phyloP scores from a whole-genome alignment of 2,888 invertebrate genomes.

The Zelleria hepariella region DNA sequence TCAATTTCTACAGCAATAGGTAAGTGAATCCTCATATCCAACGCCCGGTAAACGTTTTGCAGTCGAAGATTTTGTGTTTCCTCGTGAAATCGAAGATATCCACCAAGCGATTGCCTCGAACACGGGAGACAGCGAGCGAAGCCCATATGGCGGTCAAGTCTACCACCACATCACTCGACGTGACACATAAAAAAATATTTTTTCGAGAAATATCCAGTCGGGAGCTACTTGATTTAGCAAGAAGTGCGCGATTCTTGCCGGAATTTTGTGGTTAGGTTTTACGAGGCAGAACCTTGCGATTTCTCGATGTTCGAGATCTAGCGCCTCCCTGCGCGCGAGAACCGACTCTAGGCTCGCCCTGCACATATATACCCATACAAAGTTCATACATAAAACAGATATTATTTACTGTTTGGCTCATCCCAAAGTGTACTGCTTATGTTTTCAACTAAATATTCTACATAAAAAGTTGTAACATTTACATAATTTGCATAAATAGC shows the following conservation, averaged over 20 bases:
- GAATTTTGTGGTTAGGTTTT: conserved; percentile 7
- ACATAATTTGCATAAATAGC: background rate
- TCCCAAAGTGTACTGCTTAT: background rate
- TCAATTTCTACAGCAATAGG: conserved; percentile 68
- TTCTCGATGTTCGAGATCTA: background rate
- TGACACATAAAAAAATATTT: conserved; percentile 6
- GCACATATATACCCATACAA: background rate
- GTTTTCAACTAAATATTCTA: background rate
- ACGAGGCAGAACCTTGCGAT: background rate
- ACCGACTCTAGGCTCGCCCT: background rate
- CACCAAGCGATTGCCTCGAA: conserved; percentile 34
- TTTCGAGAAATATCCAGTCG: background rate
- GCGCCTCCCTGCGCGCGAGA: background rate
- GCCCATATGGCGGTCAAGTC: conserved; percentile 70
- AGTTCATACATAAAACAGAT: background rate
- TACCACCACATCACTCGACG: conserved; percentile 59
- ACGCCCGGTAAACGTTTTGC: background rate
- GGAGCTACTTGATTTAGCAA: background rate
- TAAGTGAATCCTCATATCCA: conserved; percentile 28
- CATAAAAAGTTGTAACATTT: background rate
- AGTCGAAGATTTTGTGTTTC: conserved; percentile 8
- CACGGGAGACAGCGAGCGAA: conserved; percentile 24
- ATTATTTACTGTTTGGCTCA: background rate
- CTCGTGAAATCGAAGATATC: conserved; percentile 1
- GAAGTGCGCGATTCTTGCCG: background rate